phyloP scores from a whole-genome alignment of 1,140 invertebrate species.

The Archegozetes longisetosus region DNA sequence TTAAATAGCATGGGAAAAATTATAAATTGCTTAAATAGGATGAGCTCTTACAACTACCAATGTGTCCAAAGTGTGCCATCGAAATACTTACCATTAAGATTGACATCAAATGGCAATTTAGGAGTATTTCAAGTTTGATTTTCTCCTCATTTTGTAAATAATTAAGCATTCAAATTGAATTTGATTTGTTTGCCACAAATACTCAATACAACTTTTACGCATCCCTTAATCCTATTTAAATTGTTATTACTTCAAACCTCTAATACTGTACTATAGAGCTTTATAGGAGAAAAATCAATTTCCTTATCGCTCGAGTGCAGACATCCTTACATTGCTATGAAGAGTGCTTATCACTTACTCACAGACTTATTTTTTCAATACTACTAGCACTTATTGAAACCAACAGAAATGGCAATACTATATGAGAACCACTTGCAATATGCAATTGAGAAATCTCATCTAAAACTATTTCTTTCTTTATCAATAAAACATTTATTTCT shows the following conservation, averaged over 20 bases:
- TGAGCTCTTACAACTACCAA: neutral
- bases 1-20: neutral
- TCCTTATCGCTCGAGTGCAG: neutral
- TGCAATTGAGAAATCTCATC: too few relatives aligned
- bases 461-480: too few relatives aligned
- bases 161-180: neutral
- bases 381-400: too few relatives aligned
- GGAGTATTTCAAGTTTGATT: neutral
- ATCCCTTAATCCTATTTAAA: neutral
- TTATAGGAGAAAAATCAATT: neutral
- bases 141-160: too few relatives aligned
- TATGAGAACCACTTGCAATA: too few relatives aligned
- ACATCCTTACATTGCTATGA: neutral
- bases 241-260: neutral
- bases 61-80: neutral
- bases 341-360: neutral
- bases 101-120: neutral
- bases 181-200: neutral
- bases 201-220: neutral
- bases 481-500: too few relatives aligned
- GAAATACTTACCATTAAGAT: neutral
- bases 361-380: too few relatives aligned
- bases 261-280: neutral
- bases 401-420: too few relatives aligned
- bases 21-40: neutral